Conservation (phyloP, 1,140 invertebrate species). For the Sycobia sp. region DNA sequence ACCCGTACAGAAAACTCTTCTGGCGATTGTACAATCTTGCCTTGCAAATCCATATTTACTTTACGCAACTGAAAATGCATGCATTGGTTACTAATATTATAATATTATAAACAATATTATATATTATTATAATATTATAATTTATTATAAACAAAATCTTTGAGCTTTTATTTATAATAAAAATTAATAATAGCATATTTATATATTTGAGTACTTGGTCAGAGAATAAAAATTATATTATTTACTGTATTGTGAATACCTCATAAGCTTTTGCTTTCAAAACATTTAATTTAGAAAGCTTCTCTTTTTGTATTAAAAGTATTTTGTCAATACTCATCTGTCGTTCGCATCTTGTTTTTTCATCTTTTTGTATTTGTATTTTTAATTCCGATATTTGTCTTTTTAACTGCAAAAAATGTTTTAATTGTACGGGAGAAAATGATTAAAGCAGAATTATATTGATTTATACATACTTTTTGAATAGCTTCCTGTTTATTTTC, state of each 20-base stretch:
- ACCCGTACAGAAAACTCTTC: background rate
- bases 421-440: background rate
- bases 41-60: background rate
- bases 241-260: too few relatives aligned
- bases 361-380: background rate
- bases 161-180: too few relatives aligned
- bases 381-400: background rate
- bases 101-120: background rate
- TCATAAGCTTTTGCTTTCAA: background rate
- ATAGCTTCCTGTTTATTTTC: background rate
- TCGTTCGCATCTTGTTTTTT: too few relatives aligned
- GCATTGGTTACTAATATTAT: background rate
- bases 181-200: too few relatives aligned
- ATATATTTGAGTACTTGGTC: too few relatives aligned
- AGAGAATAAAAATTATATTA: too few relatives aligned
- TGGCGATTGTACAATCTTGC: background rate
- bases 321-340: too few relatives aligned
- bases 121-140: background rate
- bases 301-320: background rate
- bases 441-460: too few relatives aligned
- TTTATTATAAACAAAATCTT: background rate
- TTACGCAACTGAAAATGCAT: background rate
- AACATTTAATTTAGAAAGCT: background rate
- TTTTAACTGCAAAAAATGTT: background rate
- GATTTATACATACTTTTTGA: background rate